Conservation (phyloP, 2,888 invertebrate species). For the Idaea dimidiata region DNA sequence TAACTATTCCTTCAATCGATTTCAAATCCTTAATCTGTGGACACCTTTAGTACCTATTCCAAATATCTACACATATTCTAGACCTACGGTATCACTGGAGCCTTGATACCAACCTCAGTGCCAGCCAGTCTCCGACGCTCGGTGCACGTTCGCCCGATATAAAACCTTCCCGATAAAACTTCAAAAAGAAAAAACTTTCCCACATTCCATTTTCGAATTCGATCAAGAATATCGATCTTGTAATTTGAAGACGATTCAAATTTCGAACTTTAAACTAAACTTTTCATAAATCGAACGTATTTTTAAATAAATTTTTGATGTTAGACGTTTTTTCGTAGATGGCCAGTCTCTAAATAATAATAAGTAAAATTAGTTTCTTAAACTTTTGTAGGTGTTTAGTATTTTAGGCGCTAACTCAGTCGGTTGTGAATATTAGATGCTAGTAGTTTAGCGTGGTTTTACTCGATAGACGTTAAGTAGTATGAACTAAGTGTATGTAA, state of each 20-base stretch:
- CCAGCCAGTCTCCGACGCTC: constrained; percentile 56
- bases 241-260: neutral
- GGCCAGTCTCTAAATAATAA: neutral
- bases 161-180: constrained; percentile 21
- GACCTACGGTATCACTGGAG: constrained; percentile 58
- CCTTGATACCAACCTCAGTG: constrained; percentile 31
- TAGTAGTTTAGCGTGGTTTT: constrained; percentile 32
- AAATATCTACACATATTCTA: constrained; percentile 61
- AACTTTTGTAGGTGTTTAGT: constrained; percentile 32
- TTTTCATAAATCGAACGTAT: constrained; percentile 1
- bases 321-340: neutral
- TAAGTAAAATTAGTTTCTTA: constrained; percentile 14
- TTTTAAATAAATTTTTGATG: neutral
- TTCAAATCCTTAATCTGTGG: neutral
- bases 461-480: constrained; percentile 16
- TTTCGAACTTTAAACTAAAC: neutral
- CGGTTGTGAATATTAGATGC: constrained; percentile 52
- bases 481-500: constrained; percentile 13
- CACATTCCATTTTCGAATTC: constrained; percentile 10
- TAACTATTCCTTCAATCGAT: too few relatives aligned
- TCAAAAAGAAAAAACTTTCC: constrained; percentile 20
- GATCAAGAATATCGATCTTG: constrained; percentile 5
- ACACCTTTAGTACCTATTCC: constrained; percentile 29
- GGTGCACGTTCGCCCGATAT: constrained; percentile 51
- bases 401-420: constrained; percentile 44